Conservation (phyloP, 2,797 vertebrate genomes). For the Notolepis coatsorum region DNA sequence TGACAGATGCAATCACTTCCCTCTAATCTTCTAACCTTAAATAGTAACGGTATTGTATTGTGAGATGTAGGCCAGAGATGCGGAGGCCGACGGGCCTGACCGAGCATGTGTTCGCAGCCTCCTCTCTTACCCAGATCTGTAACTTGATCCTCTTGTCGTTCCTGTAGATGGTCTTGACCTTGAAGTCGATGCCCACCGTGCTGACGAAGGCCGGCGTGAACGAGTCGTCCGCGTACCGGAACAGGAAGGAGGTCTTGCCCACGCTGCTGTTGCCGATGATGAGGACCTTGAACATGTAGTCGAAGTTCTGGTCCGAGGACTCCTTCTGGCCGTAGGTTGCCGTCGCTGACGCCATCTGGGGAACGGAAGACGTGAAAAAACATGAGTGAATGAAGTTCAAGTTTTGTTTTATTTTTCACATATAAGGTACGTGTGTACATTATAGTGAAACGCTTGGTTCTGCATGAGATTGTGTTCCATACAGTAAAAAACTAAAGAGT, state of each 20-base stretch:
- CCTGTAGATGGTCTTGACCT: slow-evolving; percentile 98
- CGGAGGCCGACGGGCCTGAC: too few relatives aligned
- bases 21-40: too few relatives aligned
- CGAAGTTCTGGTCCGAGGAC: slow-evolving; percentile 96
- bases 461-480: too few relatives aligned
- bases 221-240: slow-evolving; percentile 96
- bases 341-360: slow-evolving; percentile 95
- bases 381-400: not conserved
- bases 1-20: too few relatives aligned
- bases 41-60: too few relatives aligned
- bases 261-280: slow-evolving; percentile 99
- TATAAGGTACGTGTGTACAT: too few relatives aligned
- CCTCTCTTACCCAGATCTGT: slow-evolving; percentile 94
- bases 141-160: slow-evolving; percentile 98
- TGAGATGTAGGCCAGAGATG: too few relatives aligned
- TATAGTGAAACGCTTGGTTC: too few relatives aligned
- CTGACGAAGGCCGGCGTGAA: slow-evolving; percentile 97
- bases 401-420: too few relatives aligned
- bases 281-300: slow-evolving; percentile 99
- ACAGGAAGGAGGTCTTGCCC: slow-evolving; percentile 96
- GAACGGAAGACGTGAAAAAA: not conserved
- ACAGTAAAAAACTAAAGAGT: not conserved
- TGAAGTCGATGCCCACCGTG: slow-evolving; percentile 98
- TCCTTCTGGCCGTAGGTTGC: slow-evolving; percentile 97
- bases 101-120: not conserved